Base-by-base conservation (phyloP, 2,113 vertebrate species). In the Microcebus lehilahytsara region DNA sequence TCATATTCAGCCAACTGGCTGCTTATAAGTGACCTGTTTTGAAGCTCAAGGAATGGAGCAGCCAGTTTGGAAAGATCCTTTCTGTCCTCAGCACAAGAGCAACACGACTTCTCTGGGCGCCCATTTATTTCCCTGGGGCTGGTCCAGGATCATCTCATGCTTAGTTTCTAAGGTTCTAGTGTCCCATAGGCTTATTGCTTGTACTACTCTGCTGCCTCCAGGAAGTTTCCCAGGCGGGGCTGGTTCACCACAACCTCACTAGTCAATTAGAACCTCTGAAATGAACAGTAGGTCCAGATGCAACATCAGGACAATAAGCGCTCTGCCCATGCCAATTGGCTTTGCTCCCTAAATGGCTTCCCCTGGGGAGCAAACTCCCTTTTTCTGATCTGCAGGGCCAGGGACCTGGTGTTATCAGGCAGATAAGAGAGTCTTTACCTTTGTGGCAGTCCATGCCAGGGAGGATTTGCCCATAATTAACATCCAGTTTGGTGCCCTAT, bases 391-490 rank as follows among this genome's bases (percentile, higher is more conserved):
- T 97, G 46, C 84, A 79, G 71, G 40, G 87, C 89, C 67, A 87
- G 58, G 2, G 16, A 89, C 60, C 92, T 89, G 80, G 84, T 84
- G 53, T 79, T 72, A 92, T 62, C 56, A 74, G 69, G 40, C 32
- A 91, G 78, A 66, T 86, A 96, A 93, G 60, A 58, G 56, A 51
- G 42, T 53, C 79, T 80, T 78, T 72, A 80, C 80, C 62, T 86
- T 84, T 92, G 46, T 80, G 64, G 37, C 30, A 8, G 25, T 46
- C 80, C 56, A 5, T 77, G 66, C 53, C 42, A 37, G 13, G 71
- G 62, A 78, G 58, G 78, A 53, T 93, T 87, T 95, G 49, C 32
- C 37, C 4, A 5, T 93, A 72, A 97, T 92, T 94, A 95, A 74
- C 83, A 89, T 60, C 60, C 83, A 91, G 49, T 92, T 53, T 81